Evolutionary conservation across 1,140 invertebrate species (phyloP), one percentile per base, ranked within the genome.

Genomic region (Mycetomoellerius zeteki): DNA sequence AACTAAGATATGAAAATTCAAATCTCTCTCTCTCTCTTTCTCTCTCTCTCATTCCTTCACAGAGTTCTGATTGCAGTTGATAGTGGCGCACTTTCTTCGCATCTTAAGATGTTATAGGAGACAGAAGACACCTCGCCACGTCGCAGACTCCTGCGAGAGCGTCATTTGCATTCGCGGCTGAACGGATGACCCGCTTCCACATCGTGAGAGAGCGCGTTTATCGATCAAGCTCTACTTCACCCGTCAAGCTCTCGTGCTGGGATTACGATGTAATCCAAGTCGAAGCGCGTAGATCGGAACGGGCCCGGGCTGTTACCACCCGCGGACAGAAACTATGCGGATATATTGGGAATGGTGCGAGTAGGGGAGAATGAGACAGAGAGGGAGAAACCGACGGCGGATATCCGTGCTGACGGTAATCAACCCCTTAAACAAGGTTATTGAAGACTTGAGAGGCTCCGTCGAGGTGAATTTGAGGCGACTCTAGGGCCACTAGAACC

Each of bases 381-480:
- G 54, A 50, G 43, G 43, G 72, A 65, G 60, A 58, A 56, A 47
- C 14, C 30, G 43, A 75, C 21, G 82, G 47, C 62, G 50, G 33
- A 78, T 77, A 67, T 80, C 80, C 24, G 80, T 56, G 69, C 43
- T 84, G 54, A 84, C 69, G 80, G 69, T 84, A 75, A 84, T 84
- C 69, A 84, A 84, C 80, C 80, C 80, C 27, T 84, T 84, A 84
- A 84, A 84, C 80, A 84, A 84, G 80, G 80, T 84, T 84, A 84
- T 75, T 84, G 80, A 84, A 84, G 80, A 84, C 80, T 84, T 54
- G 52, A 84, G 80, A 84, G 80, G 80, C 54, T 50, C 69, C 69
- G 80, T 84, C 80, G 43, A 71, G 43, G 54, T 84, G 69, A 84
- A 84, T 84, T 84, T 73, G 69, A 84, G 80, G 80, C 56, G 80